A percentile compares a stretch with the other conserved stretches of the same genome.
These are phyloP conservation scores for Halocynthia roretzi DNA, from an alignment of 23 tunicate genomes.

Conservation along the genomic window DNA sequence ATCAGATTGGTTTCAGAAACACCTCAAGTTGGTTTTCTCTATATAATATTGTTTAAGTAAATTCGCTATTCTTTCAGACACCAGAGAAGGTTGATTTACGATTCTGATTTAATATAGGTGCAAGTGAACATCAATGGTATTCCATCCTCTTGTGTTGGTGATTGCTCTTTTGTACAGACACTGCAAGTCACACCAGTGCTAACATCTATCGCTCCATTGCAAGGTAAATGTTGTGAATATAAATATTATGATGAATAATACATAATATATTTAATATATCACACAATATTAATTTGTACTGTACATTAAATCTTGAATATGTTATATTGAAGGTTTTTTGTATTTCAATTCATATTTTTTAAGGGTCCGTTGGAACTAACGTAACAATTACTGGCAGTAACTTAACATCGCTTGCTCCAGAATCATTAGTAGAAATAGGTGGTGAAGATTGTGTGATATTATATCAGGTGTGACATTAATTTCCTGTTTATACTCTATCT, in stretches of 20 bases:
- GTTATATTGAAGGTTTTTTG: neutral
- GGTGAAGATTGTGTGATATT: neutral
- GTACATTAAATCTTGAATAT: neutral
- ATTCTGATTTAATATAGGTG: slow-evolving; percentile 27
- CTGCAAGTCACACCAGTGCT: slow-evolving; percentile 54
- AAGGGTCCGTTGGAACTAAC: slow-evolving; percentile 29
- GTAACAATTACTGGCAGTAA: slow-evolving; percentile 38
- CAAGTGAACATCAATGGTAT: slow-evolving; percentile 77
- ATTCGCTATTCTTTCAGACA: too few relatives aligned
- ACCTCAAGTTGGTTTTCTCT: slow-evolving; percentile 51
- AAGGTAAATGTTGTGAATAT: slow-evolving; percentile 5
- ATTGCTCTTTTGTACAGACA: slow-evolving; percentile 57
- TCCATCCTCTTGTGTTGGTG: slow-evolving; percentile 52
- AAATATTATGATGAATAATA: too few relatives aligned
- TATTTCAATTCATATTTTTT: neutral
- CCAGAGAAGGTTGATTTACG: too few relatives aligned
- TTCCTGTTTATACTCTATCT: too few relatives aligned
- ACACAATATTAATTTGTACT: neutral
- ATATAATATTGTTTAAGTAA: too few relatives aligned
- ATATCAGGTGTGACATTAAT: neutral
- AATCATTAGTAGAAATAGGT: neutral
- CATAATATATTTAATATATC: neutral
- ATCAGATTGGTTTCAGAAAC: slow-evolving; percentile 42
- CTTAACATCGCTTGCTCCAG: neutral
- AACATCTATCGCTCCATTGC: slow-evolving; percentile 20